Evolutionary conservation across 1,140 invertebrate genomes (phyloP).

Genomic region (Dreissena polymorpha): DNA sequence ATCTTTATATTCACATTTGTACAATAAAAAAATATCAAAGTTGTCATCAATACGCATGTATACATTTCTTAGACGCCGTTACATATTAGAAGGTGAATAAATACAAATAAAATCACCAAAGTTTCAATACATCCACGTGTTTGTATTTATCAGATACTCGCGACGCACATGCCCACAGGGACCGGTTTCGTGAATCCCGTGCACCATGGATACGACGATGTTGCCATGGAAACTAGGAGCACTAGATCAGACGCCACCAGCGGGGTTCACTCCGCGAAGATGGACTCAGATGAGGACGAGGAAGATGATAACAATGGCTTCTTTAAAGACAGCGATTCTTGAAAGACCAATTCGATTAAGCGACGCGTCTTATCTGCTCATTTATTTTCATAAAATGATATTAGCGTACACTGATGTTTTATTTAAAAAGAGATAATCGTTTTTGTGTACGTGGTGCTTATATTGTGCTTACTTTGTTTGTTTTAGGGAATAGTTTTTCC

Average conservation of each 20-base stretch:
- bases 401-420: too few relatives aligned
- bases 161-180: background rate
- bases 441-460: too few relatives aligned
- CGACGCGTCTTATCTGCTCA: too few relatives aligned
- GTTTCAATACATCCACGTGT: conserved; percentile 5
- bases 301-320: conserved; percentile 4
- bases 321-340: conserved; percentile 36
- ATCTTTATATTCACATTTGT: background rate
- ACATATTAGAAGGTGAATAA: background rate
- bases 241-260: conserved; percentile 42
- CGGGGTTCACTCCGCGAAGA: conserved; percentile 38
- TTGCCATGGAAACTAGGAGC: conserved; percentile 19
- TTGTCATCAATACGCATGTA: background rate
- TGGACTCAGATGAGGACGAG: conserved; percentile 47
- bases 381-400: too few relatives aligned
- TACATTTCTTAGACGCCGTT: background rate
- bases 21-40: background rate
- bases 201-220: conserved; percentile 13
- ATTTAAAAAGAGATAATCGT: too few relatives aligned
- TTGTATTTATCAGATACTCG: background rate
- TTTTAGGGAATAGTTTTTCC: too few relatives aligned
- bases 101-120: background rate
- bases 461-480: too few relatives aligned
- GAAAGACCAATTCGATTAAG: too few relatives aligned
- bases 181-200: conserved; percentile 42